Base-by-base conservation (phyloP, 2,888 invertebrate genomes). In the Trachelus stipa region DNA sequence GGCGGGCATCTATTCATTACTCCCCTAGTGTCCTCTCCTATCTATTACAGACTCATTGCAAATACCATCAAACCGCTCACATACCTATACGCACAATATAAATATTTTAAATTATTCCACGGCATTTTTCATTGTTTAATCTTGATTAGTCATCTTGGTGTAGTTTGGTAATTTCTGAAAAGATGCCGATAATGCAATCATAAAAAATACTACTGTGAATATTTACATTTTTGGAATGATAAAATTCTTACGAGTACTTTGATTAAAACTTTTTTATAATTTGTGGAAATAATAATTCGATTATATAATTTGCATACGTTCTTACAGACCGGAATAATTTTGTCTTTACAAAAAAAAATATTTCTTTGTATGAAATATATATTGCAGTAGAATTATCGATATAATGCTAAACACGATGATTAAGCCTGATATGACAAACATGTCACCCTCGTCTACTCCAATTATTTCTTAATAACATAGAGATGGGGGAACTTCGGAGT, bases 1-100 rank as follows among this genome's bases (percentile, higher is more conserved):
- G 89, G 87, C 88, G 85, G 88, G 82, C 87, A 87, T 86, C 88
- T 87, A 88, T 86, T 90, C 89, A 86, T 90, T 88, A 88, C 89
- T 91, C 91, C 90, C 90, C 90, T 87, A 89, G 88, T 88, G 86
- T 90, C 87, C 91, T 89, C 89, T 89, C 89, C 88, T 89, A 90
- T 91, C 90, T 84, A 90, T 91, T 90, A 91, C 89, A 90, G 85
- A 90, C 88, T 88, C 89, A 88, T 87, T 85, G 85, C 84, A 74
- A 84, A 86, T 84, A 84, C 76, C 83, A 83, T 81, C 83, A 80
- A 82, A 80, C 79, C 73, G 33, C 31, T 33, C 23, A 71, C 33
- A 71, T 71, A 71, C 71, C 6, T 71, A 34, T 71, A 71, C 34
- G 11, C 12, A 33, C 34, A 15, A 34, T 34, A 12, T 34, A 71